A percentile compares a stretch with the other conserved stretches of the same genome.
Evolutionary conservation across 2,888 invertebrate species (phyloP).

Genomic region (Limnephilus auricula): DNA sequence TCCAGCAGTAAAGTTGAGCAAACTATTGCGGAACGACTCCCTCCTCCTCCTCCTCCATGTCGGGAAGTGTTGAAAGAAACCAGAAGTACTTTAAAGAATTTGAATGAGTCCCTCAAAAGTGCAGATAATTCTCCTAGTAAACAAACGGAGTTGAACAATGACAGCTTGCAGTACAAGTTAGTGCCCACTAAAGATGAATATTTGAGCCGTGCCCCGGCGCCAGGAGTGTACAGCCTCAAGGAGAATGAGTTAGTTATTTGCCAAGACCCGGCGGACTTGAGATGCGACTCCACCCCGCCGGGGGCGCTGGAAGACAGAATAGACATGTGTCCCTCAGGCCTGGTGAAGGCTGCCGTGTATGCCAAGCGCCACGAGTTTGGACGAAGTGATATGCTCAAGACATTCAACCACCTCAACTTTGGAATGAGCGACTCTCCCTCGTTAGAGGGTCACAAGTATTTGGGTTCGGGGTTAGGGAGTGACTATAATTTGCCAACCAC

Average conservation of each 20-base stretch:
- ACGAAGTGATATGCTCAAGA: constrained; percentile 76
- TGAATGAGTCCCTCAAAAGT: constrained; percentile 71
- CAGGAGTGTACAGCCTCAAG: constrained; percentile 68
- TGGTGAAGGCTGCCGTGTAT: constrained; percentile 82
- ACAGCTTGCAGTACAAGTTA: constrained; percentile 53
- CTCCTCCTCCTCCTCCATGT: constrained; percentile 57
- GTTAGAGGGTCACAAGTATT: constrained; percentile 60
- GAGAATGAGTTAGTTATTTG: constrained; percentile 61
- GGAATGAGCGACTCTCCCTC: constrained; percentile 67
- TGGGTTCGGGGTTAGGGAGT: constrained; percentile 57
- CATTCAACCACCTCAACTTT: constrained; percentile 70
- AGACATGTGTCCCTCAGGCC: constrained; percentile 78
- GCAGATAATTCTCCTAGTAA: constrained; percentile 18
- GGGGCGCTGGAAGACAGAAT: constrained; percentile 6
- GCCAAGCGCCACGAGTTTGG: constrained; percentile 79
- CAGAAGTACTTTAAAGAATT: constrained; percentile 76
- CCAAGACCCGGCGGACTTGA: constrained; percentile 29
- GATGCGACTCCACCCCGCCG: constrained; percentile 3
- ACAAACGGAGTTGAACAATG: constrained; percentile 42
- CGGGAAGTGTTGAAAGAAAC: constrained; percentile 76
- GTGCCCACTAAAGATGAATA: constrained; percentile 67
- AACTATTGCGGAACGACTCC: constrained; percentile 28
- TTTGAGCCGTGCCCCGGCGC: constrained; percentile 53
- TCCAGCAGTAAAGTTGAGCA: constrained; percentile 50
- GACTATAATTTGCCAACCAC: constrained; percentile 60